Base-by-base conservation (phyloP, 2,797 vertebrate genomes). In the Pangasius djambal region DNA sequence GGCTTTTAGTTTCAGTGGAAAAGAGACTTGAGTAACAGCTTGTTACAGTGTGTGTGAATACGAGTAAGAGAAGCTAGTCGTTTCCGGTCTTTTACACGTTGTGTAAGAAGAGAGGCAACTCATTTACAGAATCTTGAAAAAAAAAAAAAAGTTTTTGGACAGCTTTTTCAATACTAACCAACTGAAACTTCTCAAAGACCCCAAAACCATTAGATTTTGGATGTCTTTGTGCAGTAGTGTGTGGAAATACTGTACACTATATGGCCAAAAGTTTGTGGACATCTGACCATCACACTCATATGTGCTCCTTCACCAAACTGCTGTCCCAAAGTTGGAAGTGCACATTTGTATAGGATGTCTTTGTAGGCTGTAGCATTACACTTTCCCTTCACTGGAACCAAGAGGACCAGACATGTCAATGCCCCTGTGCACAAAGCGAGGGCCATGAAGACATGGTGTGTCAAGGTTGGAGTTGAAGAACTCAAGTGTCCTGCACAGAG, bases 51-150 rank as follows among this genome's bases (percentile, higher is more conserved):
- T 8, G 48, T 9, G 7, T 31, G 6, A 67, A 3, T 48, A n/a
- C 3, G 15, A 8, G 37, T 6, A 37, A 18, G 6, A 18, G 13
- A 55, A 55, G 15, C 3, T 57, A 10, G 20, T n/a, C 52, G 4
- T 12, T 75, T 79, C 44, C 75, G 59, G n/a, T 7, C 10, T 65
- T 16, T 8, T 37, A 1, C 2, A 18, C 10, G 15, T 15, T 52
- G 31, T 1, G 18, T 15, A 78, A 34, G 18, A 79, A 86, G 7
- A 72, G 50, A 88, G 57, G 37, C 65, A 79, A 1, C 3, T 88
- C 22, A 50, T 50, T 90, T 86, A 61, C 57, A 75, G 91, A 86
- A 85, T 16, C 88, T 92, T 92, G 89, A 91, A 89, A 83, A 90
- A 88, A 81, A 57, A 44, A 59, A 61, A 12, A 13, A 91, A 84